Evolutionary conservation across 2,888 invertebrate species (phyloP).

Genomic region (Minunthozetes semirufus): DNA sequence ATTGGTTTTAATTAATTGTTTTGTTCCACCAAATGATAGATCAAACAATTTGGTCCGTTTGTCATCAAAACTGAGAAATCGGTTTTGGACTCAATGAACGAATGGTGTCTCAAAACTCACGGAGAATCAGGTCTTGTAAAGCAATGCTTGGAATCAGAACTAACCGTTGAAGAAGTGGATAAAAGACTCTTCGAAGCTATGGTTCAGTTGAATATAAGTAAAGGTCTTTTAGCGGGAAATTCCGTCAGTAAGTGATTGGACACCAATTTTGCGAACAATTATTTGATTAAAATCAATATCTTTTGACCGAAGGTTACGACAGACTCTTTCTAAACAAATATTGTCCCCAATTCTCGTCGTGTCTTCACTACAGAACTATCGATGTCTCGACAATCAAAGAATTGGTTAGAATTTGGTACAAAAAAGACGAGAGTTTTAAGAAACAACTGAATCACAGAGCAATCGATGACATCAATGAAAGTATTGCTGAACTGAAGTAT

Average conservation of each 20-base stretch:
- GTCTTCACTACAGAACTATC: constrained; percentile 83
- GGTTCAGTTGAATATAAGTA: constrained; percentile 25
- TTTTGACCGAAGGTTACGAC: constrained; percentile 65
- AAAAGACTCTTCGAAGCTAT: constrained; percentile 26
- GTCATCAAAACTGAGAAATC: constrained; percentile 47
- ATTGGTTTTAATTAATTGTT: background rate
- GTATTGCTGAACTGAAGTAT: constrained; percentile 71
- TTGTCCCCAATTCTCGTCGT: constrained; percentile 69
- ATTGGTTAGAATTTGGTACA: constrained; percentile 58
- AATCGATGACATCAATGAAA: constrained; percentile 63
- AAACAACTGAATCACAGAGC: constrained; percentile 61
- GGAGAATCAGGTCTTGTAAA: constrained; percentile 49
- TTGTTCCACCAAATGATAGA: background rate
- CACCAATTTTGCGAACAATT: background rate
- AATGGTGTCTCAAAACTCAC: constrained; percentile 77
- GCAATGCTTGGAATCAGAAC: constrained; percentile 35
- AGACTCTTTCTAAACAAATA: constrained; percentile 69
- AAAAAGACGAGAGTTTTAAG: constrained; percentile 53
- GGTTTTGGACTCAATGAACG: constrained; percentile 66
- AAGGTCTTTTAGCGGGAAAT: constrained; percentile 65
- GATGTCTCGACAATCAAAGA: constrained; percentile 89
- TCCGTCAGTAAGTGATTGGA: constrained; percentile 50
- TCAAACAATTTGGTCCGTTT: constrained; percentile 34
- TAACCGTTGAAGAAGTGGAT: constrained; percentile 37
- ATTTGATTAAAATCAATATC: background rate